These are phyloP conservation scores for Phocides pigmalion DNA, from an alignment of 1,140 invertebrate species.

Conservation along the genomic window DNA sequence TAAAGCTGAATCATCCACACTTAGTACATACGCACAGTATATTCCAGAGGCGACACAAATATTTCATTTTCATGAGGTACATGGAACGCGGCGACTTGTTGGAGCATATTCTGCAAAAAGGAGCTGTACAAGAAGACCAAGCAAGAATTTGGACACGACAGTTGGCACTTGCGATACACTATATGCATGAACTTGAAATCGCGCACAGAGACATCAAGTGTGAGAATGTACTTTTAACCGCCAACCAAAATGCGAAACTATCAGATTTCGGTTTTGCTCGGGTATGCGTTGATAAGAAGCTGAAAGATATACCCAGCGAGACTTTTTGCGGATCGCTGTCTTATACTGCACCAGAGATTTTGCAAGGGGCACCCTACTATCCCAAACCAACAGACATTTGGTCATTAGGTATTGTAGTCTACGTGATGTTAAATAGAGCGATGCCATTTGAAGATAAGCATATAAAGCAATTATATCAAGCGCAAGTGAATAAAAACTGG, in stretches of 20 bases:
- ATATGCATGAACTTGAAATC: constrained; percentile 89
- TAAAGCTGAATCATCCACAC: constrained; percentile 89
- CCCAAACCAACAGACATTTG: constrained; percentile 87
- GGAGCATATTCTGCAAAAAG: constrained; percentile 86
- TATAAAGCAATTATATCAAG: constrained; percentile 87
- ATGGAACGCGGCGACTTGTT: constrained; percentile 88
- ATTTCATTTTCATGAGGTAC: constrained; percentile 88
- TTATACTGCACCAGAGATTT: constrained; percentile 89
- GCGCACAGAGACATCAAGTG: constrained; percentile 92
- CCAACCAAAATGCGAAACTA: constrained; percentile 88
- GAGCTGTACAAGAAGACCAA: constrained; percentile 86
- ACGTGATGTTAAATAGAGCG: constrained; percentile 89
- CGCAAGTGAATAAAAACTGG: constrained; percentile 85
- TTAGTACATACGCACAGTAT: constrained; percentile 90
- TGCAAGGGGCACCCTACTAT: constrained; percentile 86
- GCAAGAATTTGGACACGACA: constrained; percentile 88
- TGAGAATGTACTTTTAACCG: constrained; percentile 90
- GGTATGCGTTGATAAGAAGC: constrained; percentile 78
- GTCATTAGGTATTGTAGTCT: constrained; percentile 88
- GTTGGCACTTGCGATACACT: constrained; percentile 86
- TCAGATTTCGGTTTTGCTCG: constrained; percentile 93
- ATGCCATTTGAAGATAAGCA: constrained; percentile 94
- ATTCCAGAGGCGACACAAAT: constrained; percentile 86
- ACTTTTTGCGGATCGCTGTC: constrained; percentile 90
- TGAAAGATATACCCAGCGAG: constrained; percentile 85